Conservation (phyloP, 2,797 vertebrate species). For the Hybognathus amarus region DNA sequence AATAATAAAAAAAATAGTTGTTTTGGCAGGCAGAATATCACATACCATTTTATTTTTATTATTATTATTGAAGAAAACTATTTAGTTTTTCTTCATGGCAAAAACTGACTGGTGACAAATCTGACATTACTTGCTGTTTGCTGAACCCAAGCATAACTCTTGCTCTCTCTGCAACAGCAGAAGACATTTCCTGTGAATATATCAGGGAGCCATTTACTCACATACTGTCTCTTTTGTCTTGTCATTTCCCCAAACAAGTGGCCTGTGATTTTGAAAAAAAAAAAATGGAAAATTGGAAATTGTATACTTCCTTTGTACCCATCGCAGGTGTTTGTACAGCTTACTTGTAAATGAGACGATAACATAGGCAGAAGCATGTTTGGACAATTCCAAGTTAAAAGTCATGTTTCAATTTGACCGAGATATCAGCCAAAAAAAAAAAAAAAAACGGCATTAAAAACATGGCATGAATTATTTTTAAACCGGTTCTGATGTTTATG, state of each 20-base stretch:
- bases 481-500: background rate
- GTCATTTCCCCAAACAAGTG: constrained; percentile 54
- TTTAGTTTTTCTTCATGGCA: background rate
- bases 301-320: constrained; percentile 12
- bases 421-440: background rate
- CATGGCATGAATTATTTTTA: background rate
- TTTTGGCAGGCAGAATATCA: constrained; percentile 18
- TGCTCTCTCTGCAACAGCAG: constrained; percentile 25
- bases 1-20: background rate
- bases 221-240: constrained; percentile 51
- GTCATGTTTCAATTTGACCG: background rate
- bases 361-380: constrained; percentile 29
- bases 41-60: too few species aligned
- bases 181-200: constrained; percentile 55
- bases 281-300: constrained; percentile 18
- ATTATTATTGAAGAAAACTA: too few species aligned
- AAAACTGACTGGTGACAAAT: background rate
- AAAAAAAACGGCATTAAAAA: background rate
- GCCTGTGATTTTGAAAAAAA: constrained; percentile 19
- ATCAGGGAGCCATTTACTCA: constrained; percentile 43
- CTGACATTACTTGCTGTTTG: constrained; percentile 13
- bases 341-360: background rate
- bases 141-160: background rate
- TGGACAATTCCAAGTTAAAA: constrained; percentile 14
- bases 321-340: constrained; percentile 22